These are phyloP conservation scores for Gymnarchus niloticus DNA, from an alignment of 2,113 vertebrate genomes.

Conservation along the genomic window DNA sequence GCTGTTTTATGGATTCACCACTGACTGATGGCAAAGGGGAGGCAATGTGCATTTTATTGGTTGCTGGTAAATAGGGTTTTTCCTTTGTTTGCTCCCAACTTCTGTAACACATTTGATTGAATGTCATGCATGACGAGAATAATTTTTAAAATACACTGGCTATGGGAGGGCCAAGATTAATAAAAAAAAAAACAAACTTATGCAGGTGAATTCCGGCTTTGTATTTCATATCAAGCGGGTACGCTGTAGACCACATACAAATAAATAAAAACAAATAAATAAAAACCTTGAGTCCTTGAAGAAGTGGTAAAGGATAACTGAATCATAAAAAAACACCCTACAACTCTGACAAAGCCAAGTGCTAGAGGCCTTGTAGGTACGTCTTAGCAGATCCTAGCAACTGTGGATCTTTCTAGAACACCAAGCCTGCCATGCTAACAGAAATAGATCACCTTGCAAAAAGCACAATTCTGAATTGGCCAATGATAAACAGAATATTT, in stretches of 20 bases:
- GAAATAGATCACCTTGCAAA: too few relatives aligned
- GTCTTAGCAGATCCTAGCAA: neutral
- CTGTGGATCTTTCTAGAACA: neutral
- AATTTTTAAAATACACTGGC: neutral
- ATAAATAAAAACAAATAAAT: slow-evolving; percentile 4
- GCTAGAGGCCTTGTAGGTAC: neutral
- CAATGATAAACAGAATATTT: too few relatives aligned
- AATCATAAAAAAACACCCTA: slow-evolving; percentile 5
- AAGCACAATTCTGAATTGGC: too few relatives aligned
- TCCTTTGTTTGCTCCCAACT: neutral
- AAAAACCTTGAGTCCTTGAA: slow-evolving; percentile 2
- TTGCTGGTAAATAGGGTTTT: slow-evolving; percentile 7
- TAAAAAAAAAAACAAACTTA: slow-evolving; percentile 7
- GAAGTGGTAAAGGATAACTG: neutral
- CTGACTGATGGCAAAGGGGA: neutral
- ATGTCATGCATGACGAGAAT: neutral
- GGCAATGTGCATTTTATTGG: neutral
- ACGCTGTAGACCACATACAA: neutral
- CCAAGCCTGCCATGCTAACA: neutral
- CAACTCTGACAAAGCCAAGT: neutral
- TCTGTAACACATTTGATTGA: neutral
- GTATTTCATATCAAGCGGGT: neutral
- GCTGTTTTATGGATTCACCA: slow-evolving; percentile 7
- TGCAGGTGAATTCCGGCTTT: neutral
- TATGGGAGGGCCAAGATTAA: neutral